Evolutionary conservation across 2,113 vertebrate genomes (phyloP), one percentile per base, ranked within the genome.

Genomic region (Suricata suricatta): DNA sequence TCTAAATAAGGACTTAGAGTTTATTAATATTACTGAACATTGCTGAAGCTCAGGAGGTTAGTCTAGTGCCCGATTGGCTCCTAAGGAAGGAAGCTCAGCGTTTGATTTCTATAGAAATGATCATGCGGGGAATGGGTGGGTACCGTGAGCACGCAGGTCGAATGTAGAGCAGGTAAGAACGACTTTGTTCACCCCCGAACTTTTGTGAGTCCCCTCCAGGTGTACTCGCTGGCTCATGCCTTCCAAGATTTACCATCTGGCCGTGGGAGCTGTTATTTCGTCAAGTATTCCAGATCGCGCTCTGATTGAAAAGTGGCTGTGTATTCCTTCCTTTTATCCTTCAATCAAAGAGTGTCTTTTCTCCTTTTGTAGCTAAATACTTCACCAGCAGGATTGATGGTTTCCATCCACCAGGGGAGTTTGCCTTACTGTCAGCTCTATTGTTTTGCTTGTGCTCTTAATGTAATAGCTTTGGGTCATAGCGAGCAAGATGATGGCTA

Each of bases 351-450:
- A 35, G 60, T 71, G 98, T 96, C 95, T 98, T 97, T 97, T 96
- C 93, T 97, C 83, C 7, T 97, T 38, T 52, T 99, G 98, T 98
- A 98, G 98, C 98, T 98, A 63, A 98, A 98, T 97, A 97, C 98
- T 97, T 98, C 98, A 98, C 85, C 8, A 10, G 79, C 94, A 88
- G 95, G 93, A 98, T 88, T 98, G 98, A 96, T 98, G 96, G 96
- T 74, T 98, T 98, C 97, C 91, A 94, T 98, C 97, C 83, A 84
- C 93, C 82, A 93, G 86, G 96, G 96, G 95, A 97, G 88, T 77
- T 95, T 41, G 96, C 60, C 12, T 95, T 52, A 79, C 11, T 96
- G 97, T 88, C 93, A 95, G 50, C 1, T 5, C 92, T 1, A 0
- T 92, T 98, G 93, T 98, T 98, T 98, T 90, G 85, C 68, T 88